Evolutionary conservation across 23 tunicate species (phyloP).

Genomic region (Clavelina lepadiformis): DNA sequence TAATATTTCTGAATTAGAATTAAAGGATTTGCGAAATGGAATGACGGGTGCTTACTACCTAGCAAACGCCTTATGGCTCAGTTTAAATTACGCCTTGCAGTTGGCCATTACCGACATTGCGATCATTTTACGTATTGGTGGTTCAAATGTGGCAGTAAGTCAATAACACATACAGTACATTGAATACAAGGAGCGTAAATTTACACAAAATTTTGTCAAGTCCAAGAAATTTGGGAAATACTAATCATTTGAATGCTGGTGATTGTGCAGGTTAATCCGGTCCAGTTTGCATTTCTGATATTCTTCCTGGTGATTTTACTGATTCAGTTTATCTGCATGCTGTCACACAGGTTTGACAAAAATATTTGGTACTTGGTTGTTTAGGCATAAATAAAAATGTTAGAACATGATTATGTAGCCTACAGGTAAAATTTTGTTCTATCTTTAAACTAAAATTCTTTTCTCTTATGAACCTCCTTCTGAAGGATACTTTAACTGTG

Average conservation of each 20-base stretch:
- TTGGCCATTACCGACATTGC: slow-evolving; percentile 73
- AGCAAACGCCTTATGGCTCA: slow-evolving; percentile 84
- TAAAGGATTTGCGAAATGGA: slow-evolving; percentile 67
- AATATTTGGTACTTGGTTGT: background rate
- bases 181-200: no score
- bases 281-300: slow-evolving; percentile 49
- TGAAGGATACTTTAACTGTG: no score
- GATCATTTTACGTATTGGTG: slow-evolving; percentile 13
- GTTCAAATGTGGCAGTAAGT: slow-evolving; percentile 7
- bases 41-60: slow-evolving; percentile 85
- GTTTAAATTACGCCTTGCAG: slow-evolving; percentile 79
- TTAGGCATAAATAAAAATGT: no score
- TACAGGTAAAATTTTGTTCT: no score
- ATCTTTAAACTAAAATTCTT: no score
- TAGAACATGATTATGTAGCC: no score
- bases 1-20: slow-evolving; percentile 13
- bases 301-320: slow-evolving; percentile 66
- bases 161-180: no score
- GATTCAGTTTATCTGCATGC: slow-evolving; percentile 76
- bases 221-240: no score
- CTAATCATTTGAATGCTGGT: no score
- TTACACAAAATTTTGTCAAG: no score
- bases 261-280: slow-evolving; percentile 38
- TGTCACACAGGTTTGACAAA: slow-evolving; percentile 46
- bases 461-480: no score